Conservation (phyloP, 2,888 invertebrate genomes). For the Sclerodermus sp. region DNA sequence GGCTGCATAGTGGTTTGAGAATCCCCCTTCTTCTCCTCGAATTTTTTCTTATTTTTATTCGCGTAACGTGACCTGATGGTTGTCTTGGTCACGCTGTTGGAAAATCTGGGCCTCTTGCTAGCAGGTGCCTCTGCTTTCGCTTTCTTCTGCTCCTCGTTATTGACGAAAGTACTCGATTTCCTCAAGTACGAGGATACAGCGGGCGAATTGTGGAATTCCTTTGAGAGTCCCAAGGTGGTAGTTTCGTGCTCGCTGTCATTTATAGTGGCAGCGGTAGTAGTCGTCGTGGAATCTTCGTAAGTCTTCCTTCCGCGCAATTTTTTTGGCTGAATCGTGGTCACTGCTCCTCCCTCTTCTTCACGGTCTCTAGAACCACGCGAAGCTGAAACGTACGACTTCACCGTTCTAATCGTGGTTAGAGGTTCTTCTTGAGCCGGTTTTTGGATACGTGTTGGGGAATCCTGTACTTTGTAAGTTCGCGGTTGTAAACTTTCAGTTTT, state of each 20-base stretch:
- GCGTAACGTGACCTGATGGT: slow-evolving; percentile 20
- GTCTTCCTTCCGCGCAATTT: too few species aligned
- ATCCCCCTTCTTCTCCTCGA: not conserved
- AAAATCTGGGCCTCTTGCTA: not conserved
- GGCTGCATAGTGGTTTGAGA: not conserved
- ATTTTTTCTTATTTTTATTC: slow-evolving; percentile 15
- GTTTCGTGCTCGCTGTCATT: not conserved
- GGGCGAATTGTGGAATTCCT: not conserved
- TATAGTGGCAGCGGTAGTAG: not conserved
- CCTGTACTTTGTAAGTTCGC: too few species aligned
- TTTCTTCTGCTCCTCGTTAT: slow-evolving; percentile 1
- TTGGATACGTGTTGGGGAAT: too few species aligned
- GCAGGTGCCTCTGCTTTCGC: not conserved
- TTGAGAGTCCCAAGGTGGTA: not conserved
- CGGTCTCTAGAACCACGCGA: not conserved
- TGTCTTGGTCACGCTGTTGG: slow-evolving; percentile 6
- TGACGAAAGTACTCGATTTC: too few species aligned
- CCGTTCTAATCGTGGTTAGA: too few species aligned
- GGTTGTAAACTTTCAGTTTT: too few species aligned
- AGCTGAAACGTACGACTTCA: not conserved
- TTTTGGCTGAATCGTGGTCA: not conserved
- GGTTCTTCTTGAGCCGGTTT: too few species aligned
- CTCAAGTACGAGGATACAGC: too few species aligned
- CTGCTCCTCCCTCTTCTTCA: not conserved
- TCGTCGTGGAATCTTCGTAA: slow-evolving; percentile 6